These are phyloP conservation scores for Poeciliopsis gracilis DNA, from an alignment of 2,797 vertebrate genomes.

Conservation along the genomic window DNA sequence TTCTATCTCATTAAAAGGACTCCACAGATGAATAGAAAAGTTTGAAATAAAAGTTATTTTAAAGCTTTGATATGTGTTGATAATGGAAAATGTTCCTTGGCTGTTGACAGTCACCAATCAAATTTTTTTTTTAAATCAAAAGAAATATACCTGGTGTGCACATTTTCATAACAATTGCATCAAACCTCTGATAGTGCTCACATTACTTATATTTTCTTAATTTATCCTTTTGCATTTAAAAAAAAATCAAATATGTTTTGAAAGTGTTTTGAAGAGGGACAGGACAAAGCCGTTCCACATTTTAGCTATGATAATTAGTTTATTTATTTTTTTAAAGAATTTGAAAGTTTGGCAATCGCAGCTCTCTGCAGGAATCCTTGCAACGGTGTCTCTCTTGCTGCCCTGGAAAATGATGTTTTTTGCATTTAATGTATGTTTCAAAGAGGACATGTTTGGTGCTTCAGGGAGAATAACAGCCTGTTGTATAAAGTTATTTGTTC, in stretches of 20 bases:
- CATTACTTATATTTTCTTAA: neutral
- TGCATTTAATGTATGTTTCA: neutral
- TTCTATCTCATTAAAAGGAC: neutral
- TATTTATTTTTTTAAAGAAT: too few relatives aligned
- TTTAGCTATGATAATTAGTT: neutral
- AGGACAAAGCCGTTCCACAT: neutral
- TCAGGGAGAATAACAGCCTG: slow-evolving; percentile 54
- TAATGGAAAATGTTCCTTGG: neutral
- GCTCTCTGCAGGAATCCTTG: slow-evolving; percentile 17
- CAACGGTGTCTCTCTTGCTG: neutral
- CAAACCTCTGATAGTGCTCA: neutral
- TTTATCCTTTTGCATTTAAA: neutral
- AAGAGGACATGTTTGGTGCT: slow-evolving; percentile 43
- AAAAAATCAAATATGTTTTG: neutral
- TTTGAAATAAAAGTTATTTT: neutral
- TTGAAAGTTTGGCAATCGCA: slow-evolving; percentile 5
- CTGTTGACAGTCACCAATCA: neutral
- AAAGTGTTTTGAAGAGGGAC: neutral
- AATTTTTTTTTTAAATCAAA: neutral
- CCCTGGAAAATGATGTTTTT: neutral
- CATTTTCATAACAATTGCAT: neutral
- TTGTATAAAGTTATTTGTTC: slow-evolving; percentile 12
- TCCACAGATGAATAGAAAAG: neutral
- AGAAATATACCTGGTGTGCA: neutral
- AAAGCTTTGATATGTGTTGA: neutral